Evolutionary conservation across 2,113 vertebrate genomes (phyloP), one percentile per base, ranked within the genome.

Genomic region (Microtus pennsylvanicus): DNA sequence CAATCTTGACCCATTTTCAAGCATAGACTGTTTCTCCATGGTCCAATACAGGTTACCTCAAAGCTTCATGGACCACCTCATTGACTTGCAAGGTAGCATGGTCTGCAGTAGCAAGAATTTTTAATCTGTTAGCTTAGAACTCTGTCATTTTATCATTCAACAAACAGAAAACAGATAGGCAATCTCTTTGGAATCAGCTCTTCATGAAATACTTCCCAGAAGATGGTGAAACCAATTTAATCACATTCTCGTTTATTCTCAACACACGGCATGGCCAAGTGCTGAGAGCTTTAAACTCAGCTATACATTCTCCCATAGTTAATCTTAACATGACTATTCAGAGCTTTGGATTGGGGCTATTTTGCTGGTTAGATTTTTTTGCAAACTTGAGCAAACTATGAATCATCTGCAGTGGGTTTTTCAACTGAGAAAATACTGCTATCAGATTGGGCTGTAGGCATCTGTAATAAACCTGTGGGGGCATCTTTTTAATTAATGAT

Each of bases 91-190:
- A 21, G n/a, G 30, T 4, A 38, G 2, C 55, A 13, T 5, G 50
- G 45, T 8, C 8, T 72, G 26, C 21, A 38, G 24, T 13, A 58
- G 58, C 0, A 3, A 0, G 7, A 47, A 7, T 35, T 9, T 28
- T n/a, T 80, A 17, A 1, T 28, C 26, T 5, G 38, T 19, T 22
- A 63, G 14, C 8, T 76, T 21, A 28, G 11, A 89, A 28, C 0
- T 38, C 38, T 83, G 28, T 42, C 35, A n/a, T 74, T 80, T 74
- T n/a, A 10, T 67, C 63, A 17, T 19, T 45, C 26, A 26, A 65
- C 81, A 24, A 28, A 52, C 22, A 26, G 22, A 42, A n/a, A 83
- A 83, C 24, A 61, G 22, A 82, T 58, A 82, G 38, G 33, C 21
- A 61, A 61, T 58, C 63, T 42, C 33, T n/a, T 81, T 55, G 9